Base-by-base conservation (phyloP, 2,888 invertebrate genomes). In the Subacronicta megacephala region DNA sequence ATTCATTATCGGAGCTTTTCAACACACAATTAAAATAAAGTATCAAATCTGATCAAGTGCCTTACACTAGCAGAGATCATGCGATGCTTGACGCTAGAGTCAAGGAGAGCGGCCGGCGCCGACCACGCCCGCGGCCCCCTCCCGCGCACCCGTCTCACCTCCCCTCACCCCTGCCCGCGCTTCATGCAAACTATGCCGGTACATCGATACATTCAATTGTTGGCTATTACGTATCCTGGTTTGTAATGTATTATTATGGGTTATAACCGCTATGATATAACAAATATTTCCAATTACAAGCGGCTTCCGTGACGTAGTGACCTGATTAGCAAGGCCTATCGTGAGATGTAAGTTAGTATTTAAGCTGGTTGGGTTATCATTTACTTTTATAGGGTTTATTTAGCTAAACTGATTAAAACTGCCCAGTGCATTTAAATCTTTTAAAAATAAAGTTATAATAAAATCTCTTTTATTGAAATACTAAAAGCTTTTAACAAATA, bases 101-200 rank as follows among this genome's bases (percentile, higher is more conserved):
- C 93, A 94, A 94, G 93, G 93, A 92, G 92, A 94, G 92, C 93
- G 92, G 92, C 93, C 93, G 90, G 90, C 92, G 88, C 90, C 93
- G 90, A 90, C 93, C 93, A 93, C 93, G 93, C 93, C 93, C 87
- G 89, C 73, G 51, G 78, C 74, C 81, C 79, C 74, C 81, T 72
- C 80, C 81, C 83, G 62, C 58, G 1, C 60, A 12, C 79, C 77
- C 59, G 63, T 61, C 45, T 49, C 64, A 72, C 68, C 65, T 61
- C 77, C 74, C 77, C 72, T 75, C 79, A 75, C 80, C 77, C 78
- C 83, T 75, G 71, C 83, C 77, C 77, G 77, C 80, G 80, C 81
- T 79, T 74, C 84, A 83, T 83, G 85, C 86, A 75, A 79, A 77
- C 74, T 74, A 72, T 77, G 66, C 66, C 13, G 66, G 78, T 80